Evolutionary conservation across 2,113 vertebrate genomes (phyloP).

Genomic region (Nannospalax galili): DNA sequence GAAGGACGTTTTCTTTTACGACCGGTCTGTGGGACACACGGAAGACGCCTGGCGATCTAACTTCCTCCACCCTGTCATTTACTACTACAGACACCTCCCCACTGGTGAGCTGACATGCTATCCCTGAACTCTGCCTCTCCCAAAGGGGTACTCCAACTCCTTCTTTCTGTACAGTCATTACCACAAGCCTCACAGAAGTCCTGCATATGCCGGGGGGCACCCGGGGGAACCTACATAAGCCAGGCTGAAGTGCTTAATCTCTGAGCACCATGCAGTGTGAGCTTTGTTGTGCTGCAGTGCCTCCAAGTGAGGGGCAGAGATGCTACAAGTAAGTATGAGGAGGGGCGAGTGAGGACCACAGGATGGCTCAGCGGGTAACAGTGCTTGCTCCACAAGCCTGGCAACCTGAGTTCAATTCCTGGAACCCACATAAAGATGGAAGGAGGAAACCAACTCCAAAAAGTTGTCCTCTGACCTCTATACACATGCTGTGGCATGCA

Average conservation of each 20-base stretch:
- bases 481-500: not conserved
- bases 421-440: not conserved
- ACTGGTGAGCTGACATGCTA: slow-evolving; percentile 87
- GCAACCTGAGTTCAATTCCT: not conserved
- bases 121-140: fast-evolving
- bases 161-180: too few species aligned
- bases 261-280: not conserved
- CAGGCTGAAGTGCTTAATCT: fast-evolving
- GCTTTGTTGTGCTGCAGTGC: not conserved
- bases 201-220: not conserved
- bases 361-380: not conserved
- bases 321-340: not conserved
- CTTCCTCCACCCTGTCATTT: slow-evolving; percentile 97
- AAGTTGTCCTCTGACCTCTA: not conserved
- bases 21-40: slow-evolving; percentile 92
- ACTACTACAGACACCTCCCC: slow-evolving; percentile 93
- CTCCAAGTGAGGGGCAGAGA: not conserved
- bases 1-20: slow-evolving; percentile 89
- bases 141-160: not conserved
- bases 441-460: not conserved
- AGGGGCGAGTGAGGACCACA: not conserved
- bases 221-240: not conserved
- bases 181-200: fast-evolving
- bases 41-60: slow-evolving; percentile 95
- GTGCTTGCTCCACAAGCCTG: not conserved